Conservation (phyloP, 2,113 vertebrate genomes). For the Phylloscopus trochilus region DNA sequence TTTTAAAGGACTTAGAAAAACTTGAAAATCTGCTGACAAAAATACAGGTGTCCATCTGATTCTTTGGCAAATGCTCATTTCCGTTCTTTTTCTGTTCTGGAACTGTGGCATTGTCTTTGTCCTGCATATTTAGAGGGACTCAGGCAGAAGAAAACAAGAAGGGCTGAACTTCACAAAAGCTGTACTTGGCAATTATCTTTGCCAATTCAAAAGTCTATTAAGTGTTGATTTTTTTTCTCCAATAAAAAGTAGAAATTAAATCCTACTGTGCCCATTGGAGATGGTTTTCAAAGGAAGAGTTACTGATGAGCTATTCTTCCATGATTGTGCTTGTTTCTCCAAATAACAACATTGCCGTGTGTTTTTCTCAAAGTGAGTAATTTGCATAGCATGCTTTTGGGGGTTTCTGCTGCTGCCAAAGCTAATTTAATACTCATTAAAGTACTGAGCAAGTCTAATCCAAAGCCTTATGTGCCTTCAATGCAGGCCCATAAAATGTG, state of each 20-base stretch:
- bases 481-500: not conserved
- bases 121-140: not conserved
- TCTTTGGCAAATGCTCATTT: not conserved
- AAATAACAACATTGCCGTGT: not conserved
- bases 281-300: constrained; percentile 1
- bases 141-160: not conserved
- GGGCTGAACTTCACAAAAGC: not conserved
- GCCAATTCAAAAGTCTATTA: not conserved
- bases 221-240: not conserved
- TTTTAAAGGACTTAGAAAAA: not conserved
- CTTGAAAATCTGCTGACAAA: not conserved
- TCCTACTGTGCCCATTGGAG: constrained; percentile 7
- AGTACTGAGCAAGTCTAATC: constrained; percentile 34
- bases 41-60: not conserved
- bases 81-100: not conserved
- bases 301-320: constrained; percentile 21
- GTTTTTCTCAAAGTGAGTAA: constrained; percentile 21
- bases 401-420: not conserved
- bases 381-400: constrained; percentile 26
- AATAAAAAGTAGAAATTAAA: constrained; percentile 38
- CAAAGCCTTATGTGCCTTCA: not conserved
- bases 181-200: not conserved
- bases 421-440: constrained; percentile 35
- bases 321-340: not conserved
- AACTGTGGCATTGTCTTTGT: not conserved